phyloP scores from a whole-genome alignment of 2,113 vertebrate genomes.

The Anolis carolinensis region DNA sequence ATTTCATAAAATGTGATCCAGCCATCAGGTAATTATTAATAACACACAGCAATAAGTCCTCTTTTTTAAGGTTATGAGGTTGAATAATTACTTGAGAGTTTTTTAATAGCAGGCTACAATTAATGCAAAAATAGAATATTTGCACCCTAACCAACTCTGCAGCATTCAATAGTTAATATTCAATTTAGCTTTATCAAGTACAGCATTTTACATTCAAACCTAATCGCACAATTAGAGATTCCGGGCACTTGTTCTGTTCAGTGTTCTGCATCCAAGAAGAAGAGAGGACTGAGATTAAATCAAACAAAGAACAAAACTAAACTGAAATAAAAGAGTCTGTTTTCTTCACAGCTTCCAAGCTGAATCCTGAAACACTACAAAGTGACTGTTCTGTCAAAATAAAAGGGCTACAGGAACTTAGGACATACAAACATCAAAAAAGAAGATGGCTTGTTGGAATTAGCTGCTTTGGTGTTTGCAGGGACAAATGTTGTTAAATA shows the following conservation, averaged over 20 bases:
- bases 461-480: accelerated
- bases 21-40: slow-evolving; percentile 52
- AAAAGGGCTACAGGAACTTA: slow-evolving; percentile 1
- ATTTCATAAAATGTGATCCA: slow-evolving; percentile 9
- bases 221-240: slow-evolving; percentile 30
- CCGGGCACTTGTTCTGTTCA: neutral
- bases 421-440: neutral
- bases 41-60: slow-evolving; percentile 26
- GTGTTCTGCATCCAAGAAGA: neutral
- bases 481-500: neutral
- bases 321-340: slow-evolving; percentile 1
- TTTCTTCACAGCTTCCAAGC: neutral
- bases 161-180: slow-evolving; percentile 53
- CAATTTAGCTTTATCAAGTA: slow-evolving; percentile 48
- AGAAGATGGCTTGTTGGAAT: neutral
- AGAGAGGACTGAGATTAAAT: neutral
- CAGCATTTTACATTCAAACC: slow-evolving; percentile 27
- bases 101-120: slow-evolving; percentile 57
- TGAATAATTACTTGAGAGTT: slow-evolving; percentile 50
- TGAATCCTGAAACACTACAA: slow-evolving; percentile 8
- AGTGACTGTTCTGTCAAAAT: accelerated
- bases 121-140: slow-evolving; percentile 57
- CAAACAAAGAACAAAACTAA: slow-evolving; percentile 27
- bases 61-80: slow-evolving; percentile 48
- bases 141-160: slow-evolving; percentile 39